Evolutionary conservation across 2,797 vertebrate species (phyloP).

Genomic region (Lepilemur ruficaudatus): DNA sequence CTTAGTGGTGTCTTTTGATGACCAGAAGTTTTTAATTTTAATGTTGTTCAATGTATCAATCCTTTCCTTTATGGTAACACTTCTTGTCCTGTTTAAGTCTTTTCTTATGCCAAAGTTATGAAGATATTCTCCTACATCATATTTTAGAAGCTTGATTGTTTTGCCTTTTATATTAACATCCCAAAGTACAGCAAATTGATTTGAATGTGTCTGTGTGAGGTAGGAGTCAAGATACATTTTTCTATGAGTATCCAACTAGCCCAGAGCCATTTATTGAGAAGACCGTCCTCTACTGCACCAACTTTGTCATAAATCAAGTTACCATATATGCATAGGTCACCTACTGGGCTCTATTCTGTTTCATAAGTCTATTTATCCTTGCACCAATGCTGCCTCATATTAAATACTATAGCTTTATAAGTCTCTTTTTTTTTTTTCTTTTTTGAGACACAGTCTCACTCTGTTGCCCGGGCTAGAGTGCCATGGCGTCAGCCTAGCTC

Average conservation of each 20-base stretch:
- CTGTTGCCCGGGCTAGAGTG: too few relatives aligned
- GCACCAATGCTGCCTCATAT: not conserved
- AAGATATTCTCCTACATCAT: not conserved
- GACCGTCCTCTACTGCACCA: not conserved
- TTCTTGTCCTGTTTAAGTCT: not conserved
- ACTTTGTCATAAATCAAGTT: not conserved
- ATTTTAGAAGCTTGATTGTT: not conserved
- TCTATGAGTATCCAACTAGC: not conserved
- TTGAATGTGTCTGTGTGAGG: not conserved
- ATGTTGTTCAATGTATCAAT: not conserved
- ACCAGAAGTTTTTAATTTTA: not conserved
- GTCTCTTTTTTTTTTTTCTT: not conserved
- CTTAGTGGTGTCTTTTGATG: not conserved
- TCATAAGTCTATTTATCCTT: not conserved
- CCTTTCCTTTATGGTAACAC: not conserved
- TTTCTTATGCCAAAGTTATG: not conserved
- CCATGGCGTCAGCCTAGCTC: too few relatives aligned
- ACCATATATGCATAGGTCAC: not conserved
- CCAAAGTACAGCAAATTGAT: not conserved
- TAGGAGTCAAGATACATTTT: not conserved
- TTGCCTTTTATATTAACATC: not conserved
- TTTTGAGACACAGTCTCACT: too few relatives aligned
- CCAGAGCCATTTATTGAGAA: not conserved
- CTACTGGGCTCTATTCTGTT: not conserved
- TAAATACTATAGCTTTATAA: not conserved